A percentile compares a stretch with the other conserved stretches of the same genome.
These are phyloP conservation scores for Chelonus insularis DNA, from an alignment of 1,140 invertebrate species.

Conservation along the genomic window DNA sequence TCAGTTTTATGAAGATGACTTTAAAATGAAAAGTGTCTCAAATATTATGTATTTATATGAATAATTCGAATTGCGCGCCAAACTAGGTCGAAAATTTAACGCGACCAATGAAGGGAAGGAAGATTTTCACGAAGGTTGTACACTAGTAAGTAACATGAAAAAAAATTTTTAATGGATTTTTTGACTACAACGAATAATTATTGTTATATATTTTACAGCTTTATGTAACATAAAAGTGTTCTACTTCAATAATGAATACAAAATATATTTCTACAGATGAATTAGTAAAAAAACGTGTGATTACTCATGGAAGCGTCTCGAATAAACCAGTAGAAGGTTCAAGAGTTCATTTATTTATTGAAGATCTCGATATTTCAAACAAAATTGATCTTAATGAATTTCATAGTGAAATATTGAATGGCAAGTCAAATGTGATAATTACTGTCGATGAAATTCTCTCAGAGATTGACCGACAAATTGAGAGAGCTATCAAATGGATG, in stretches of 20 bases:
- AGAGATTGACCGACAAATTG: slow-evolving; percentile 46
- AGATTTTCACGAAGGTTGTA: not conserved
- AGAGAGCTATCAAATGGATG: slow-evolving; percentile 50
- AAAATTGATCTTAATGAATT: slow-evolving; percentile 31
- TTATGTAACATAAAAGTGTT: too few relatives aligned
- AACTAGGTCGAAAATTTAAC: too few relatives aligned
- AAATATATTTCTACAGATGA: slow-evolving; percentile 38
- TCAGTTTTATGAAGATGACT: too few relatives aligned
- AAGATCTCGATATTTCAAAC: slow-evolving; percentile 34
- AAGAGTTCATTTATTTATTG: slow-evolving; percentile 39
- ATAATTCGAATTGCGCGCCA: too few relatives aligned
- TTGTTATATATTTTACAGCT: too few relatives aligned
- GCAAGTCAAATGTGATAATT: slow-evolving; percentile 26
- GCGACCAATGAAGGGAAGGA: too few relatives aligned
- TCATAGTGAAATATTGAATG: slow-evolving; percentile 40
- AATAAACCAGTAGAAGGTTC: slow-evolving; percentile 47
- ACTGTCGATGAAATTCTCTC: slow-evolving; percentile 42
- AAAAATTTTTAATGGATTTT: not conserved
- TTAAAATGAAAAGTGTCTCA: too few relatives aligned
- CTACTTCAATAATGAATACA: slow-evolving; percentile 23
- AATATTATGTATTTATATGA: too few relatives aligned
- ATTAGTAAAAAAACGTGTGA: slow-evolving; percentile 43
- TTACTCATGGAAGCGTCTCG: slow-evolving; percentile 36
- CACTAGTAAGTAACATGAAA: too few relatives aligned
- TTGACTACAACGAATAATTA: not conserved